Conservation (phyloP, 2,888 invertebrate species). For the Synanthedon andrenaeformis region DNA sequence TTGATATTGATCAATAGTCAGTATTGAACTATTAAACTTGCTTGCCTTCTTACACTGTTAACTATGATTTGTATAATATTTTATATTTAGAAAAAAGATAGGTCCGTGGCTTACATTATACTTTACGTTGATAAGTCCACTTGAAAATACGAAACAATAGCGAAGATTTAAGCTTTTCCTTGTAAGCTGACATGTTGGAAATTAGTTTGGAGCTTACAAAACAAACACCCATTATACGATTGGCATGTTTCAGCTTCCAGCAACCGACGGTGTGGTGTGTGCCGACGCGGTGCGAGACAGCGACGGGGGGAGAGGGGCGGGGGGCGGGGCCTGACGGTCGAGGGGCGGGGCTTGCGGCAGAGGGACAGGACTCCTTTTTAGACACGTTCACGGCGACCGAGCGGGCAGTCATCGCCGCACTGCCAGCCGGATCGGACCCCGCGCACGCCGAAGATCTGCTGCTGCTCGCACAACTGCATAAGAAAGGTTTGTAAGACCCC, state of each 20-base stretch:
- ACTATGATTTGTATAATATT: no score
- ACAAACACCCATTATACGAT: neutral
- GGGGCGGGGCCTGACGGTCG: no score
- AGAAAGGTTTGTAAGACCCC: conserved; percentile 48
- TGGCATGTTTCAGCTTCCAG: conserved; percentile 39
- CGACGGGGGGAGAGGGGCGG: no score
- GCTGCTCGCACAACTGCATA: conserved; percentile 74
- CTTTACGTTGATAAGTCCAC: no score
- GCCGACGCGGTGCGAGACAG: conserved; percentile 42
- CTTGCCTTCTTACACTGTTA: no score
- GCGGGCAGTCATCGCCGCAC: conserved; percentile 74
- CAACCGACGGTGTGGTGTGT: conserved; percentile 57
- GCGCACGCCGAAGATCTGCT: conserved; percentile 80
- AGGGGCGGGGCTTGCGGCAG: no score
- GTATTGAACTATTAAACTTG: no score
- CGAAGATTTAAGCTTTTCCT: no score
- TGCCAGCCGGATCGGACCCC: conserved; percentile 73
- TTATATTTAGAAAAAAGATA: no score
- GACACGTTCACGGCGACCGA: conserved; percentile 77
- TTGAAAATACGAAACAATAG: no score
- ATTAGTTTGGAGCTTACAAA: neutral
- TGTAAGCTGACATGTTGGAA: neutral
- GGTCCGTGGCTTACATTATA: no score
- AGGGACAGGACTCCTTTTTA: conserved; percentile 39
- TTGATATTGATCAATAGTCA: no score